These are phyloP conservation scores for Lophotriccus pileatus DNA, from an alignment of 2,797 vertebrate genomes.

Conservation along the genomic window DNA sequence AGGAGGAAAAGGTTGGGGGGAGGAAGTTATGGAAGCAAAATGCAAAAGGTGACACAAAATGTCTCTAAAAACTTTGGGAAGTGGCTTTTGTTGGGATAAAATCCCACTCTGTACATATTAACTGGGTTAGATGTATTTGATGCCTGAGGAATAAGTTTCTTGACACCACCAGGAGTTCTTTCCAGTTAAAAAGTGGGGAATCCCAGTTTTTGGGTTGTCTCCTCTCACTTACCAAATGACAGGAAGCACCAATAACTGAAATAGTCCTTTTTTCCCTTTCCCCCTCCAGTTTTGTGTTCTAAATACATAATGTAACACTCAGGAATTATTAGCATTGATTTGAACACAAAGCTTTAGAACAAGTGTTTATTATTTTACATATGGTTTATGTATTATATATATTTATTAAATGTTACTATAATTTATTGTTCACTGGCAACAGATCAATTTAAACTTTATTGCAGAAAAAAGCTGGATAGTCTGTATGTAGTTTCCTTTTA, in stretches of 20 bases:
- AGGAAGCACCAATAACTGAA: not conserved
- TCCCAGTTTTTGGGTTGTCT: not conserved
- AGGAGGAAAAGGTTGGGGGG: not conserved
- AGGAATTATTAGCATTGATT: not conserved
- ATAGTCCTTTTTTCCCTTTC: not conserved
- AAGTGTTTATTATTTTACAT: not conserved
- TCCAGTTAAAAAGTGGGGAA: not conserved
- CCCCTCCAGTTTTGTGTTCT: not conserved
- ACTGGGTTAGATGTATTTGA: not conserved
- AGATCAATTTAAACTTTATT: not conserved
- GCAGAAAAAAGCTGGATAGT: not conserved
- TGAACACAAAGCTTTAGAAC: not conserved
- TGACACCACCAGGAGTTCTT: not conserved
- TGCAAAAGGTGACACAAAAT: not conserved
- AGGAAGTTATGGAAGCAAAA: not conserved
- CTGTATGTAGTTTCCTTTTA: not conserved
- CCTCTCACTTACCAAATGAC: not conserved
- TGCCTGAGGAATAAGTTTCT: not conserved
- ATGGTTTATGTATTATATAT: not conserved
- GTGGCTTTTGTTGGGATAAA: not conserved
- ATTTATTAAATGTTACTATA: too few species aligned
- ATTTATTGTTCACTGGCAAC: not conserved
- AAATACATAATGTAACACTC: not conserved
- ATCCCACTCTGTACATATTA: fast-evolving
- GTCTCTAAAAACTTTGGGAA: not conserved